phyloP scores from a whole-genome alignment of 2,113 vertebrate species.

The Glaucidium brasilianum region DNA sequence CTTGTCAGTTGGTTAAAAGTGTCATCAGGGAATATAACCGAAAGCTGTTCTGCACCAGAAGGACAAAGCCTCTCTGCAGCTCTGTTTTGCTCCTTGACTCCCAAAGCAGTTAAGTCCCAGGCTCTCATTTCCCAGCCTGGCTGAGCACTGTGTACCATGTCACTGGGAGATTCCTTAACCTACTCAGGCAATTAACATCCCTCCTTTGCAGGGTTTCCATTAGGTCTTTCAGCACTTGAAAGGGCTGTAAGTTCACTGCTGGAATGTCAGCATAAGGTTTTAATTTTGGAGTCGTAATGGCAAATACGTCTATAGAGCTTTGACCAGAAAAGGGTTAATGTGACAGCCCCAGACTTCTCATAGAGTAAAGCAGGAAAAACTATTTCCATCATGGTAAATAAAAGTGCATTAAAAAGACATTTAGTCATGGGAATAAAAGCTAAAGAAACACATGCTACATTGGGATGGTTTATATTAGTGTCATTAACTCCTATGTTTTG shows the following conservation, averaged over 20 bases:
- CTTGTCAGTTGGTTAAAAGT: background rate
- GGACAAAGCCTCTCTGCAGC: background rate
- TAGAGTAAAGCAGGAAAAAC: conserved; percentile 49
- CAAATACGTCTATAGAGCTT: background rate
- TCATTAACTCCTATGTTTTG: conserved; percentile 74
- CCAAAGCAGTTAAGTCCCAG: background rate
- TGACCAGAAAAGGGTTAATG: conserved; percentile 47
- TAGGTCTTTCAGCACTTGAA: background rate
- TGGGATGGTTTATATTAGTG: conserved; percentile 74
- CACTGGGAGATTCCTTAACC: background rate
- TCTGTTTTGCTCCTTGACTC: background rate
- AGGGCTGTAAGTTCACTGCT: background rate
- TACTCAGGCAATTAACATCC: background rate
- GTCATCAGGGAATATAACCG: fast-evolving
- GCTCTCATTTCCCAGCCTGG: background rate
- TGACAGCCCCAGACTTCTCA: conserved; percentile 21
- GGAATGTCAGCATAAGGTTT: conserved; percentile 43
- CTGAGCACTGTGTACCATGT: background rate
- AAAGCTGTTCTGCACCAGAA: background rate
- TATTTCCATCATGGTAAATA: conserved; percentile 64
- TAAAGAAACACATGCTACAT: conserved; percentile 65
- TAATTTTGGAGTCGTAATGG: background rate
- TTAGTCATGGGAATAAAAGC: conserved; percentile 75
- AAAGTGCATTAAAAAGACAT: conserved; percentile 71
- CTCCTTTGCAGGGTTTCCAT: background rate